Evolutionary conservation across 2,888 invertebrate species (phyloP).

Genomic region (Chrysina gloriosa): DNA sequence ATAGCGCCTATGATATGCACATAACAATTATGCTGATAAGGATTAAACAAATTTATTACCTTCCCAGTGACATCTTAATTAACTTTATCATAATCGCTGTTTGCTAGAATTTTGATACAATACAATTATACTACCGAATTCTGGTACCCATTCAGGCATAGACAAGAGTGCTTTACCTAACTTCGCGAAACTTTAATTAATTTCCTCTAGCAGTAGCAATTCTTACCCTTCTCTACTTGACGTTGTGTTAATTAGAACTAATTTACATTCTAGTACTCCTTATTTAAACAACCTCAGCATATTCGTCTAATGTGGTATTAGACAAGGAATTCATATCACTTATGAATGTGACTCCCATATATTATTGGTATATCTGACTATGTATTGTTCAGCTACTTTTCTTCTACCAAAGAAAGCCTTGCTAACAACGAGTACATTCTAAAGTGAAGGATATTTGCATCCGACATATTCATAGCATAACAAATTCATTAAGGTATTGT

Average conservation of each 20-base stretch:
- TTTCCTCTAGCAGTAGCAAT: background rate
- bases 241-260: background rate
- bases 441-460: too few species aligned
- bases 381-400: too few species aligned
- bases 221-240: slow-evolving; percentile 3
- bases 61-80: background rate
- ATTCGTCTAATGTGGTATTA: too few species aligned
- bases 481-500: too few species aligned
- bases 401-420: too few species aligned
- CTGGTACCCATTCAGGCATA: background rate
- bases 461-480: too few species aligned
- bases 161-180: background rate
- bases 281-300: too few species aligned
- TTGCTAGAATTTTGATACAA: background rate
- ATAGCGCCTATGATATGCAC: background rate
- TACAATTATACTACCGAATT: too few species aligned
- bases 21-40: background rate
- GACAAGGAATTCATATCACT: too few species aligned
- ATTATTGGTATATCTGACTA: too few species aligned
- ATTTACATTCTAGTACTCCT: background rate
- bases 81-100: background rate
- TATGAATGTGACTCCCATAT: too few species aligned
- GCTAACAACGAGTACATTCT: too few species aligned
- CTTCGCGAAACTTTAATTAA: slow-evolving; percentile 5
- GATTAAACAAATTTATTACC: background rate